Percentiles rank a stretch among this genome's conserved stretches.
phyloP scores from a whole-genome alignment of 30 jellyfish, hydroid and myxozoan genomes.

The Chrysaora quinquecirrha region DNA sequence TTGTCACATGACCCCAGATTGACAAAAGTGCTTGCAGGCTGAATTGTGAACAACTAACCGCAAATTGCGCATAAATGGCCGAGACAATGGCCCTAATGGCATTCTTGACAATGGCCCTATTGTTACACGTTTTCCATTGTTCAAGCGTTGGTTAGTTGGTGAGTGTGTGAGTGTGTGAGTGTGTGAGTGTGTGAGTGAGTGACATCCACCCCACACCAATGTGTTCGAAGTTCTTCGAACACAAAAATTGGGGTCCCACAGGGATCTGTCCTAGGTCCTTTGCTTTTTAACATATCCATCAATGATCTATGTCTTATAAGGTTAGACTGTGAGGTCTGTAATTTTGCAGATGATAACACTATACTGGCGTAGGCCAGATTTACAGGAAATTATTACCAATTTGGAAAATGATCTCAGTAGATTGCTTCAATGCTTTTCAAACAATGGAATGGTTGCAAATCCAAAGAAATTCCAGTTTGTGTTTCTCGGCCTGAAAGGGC shows the following conservation, averaged over 20 bases:
- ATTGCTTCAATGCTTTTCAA: not conserved
- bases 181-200: no score
- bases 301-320: conserved; percentile 29
- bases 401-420: conserved; percentile 29
- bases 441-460: conserved; percentile 25
- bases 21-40: no score
- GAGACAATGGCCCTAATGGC: no score
- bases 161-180: no score
- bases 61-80: no score
- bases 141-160: no score
- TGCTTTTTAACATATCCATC: conserved; percentile 35
- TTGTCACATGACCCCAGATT: no score
- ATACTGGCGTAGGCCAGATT: conserved; percentile 38
- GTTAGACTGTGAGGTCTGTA: conserved; percentile 34
- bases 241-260: conserved; percentile 40
- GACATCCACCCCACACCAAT: no score
- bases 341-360: conserved; percentile 49
- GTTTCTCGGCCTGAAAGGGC: not conserved
- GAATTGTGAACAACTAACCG: no score
- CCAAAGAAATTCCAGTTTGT: not conserved
- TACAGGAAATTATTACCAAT: not conserved
- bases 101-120: no score
- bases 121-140: no score
- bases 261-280: conserved; percentile 51
- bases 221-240: no score